A percentile compares a stretch with the other conserved stretches of the same genome.
Conservation (phyloP, 2,113 vertebrate species). For the Pterocles gutturalis region DNA sequence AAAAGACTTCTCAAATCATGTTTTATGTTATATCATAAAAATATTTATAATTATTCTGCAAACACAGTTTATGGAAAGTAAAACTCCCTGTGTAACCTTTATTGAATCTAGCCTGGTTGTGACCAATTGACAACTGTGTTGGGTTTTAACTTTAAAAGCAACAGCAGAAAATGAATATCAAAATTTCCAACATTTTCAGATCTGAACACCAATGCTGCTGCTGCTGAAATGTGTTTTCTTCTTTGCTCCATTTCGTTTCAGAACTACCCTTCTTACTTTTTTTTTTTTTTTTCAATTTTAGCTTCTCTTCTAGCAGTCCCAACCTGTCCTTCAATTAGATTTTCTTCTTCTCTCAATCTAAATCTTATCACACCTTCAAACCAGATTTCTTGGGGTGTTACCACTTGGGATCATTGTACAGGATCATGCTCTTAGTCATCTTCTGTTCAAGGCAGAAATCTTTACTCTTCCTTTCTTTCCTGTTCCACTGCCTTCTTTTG, state of each 20-base stretch:
- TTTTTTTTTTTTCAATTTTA: neutral
- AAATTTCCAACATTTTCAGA: neutral
- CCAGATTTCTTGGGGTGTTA: neutral
- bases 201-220: neutral
- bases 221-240: neutral
- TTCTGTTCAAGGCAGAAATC: neutral
- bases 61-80: neutral
- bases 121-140: neutral
- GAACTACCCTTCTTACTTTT: neutral
- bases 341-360: neutral
- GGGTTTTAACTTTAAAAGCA: neutral
- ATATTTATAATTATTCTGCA: neutral
- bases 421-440: neutral
- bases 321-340: neutral
- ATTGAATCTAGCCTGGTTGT: neutral
- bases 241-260: neutral
- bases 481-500: neutral
- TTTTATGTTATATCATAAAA: neutral
- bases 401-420: neutral
- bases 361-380: neutral
- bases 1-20: neutral
- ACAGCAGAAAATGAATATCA: neutral
- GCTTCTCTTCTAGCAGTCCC: neutral
- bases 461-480: neutral
- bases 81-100: neutral